phyloP scores from a whole-genome alignment of 2,888 invertebrate genomes.

The Eugnorisma glareosa region DNA sequence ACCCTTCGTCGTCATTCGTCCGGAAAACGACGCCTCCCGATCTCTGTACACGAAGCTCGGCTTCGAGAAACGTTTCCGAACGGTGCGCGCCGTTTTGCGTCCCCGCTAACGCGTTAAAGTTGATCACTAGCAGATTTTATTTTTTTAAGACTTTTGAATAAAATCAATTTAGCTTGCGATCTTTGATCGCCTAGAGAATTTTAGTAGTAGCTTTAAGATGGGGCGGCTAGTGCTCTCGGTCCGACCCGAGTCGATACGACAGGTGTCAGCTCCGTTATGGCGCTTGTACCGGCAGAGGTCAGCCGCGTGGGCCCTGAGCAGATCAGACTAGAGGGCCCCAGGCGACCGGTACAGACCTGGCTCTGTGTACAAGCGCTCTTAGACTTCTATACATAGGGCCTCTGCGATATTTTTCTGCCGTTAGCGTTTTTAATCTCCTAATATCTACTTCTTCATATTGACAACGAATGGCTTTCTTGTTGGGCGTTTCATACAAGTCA shows the following conservation, averaged over 20 bases:
- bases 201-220: slow-evolving; percentile 89
- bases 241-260: slow-evolving; percentile 66
- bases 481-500: slow-evolving; percentile 64
- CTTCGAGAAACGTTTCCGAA: slow-evolving; percentile 95
- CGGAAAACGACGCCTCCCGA: slow-evolving; percentile 96
- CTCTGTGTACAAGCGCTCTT: slow-evolving; percentile 51
- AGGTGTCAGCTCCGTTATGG: slow-evolving; percentile 57
- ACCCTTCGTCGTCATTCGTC: slow-evolving; percentile 96
- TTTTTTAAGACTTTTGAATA: slow-evolving; percentile 90
- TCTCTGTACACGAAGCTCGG: slow-evolving; percentile 95
- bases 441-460: slow-evolving; percentile 74
- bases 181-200: slow-evolving; percentile 89
- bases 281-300: slow-evolving; percentile 47
- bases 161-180: slow-evolving; percentile 89
- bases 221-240: slow-evolving; percentile 87
- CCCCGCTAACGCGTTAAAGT: slow-evolving; percentile 86
- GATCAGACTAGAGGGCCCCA: slow-evolving; percentile 38
- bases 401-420: slow-evolving; percentile 75
- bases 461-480: slow-evolving; percentile 80
- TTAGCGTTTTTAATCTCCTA: slow-evolving; percentile 78
- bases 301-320: background rate
- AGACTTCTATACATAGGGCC: slow-evolving; percentile 68
- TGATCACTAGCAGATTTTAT: slow-evolving; percentile 90
- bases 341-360: slow-evolving; percentile 19
- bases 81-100: slow-evolving; percentile 94